These are phyloP conservation scores for Anthopleura xanthogrammica DNA, from an alignment of 92 coral and sea anemone genomes.

Conservation along the genomic window DNA sequence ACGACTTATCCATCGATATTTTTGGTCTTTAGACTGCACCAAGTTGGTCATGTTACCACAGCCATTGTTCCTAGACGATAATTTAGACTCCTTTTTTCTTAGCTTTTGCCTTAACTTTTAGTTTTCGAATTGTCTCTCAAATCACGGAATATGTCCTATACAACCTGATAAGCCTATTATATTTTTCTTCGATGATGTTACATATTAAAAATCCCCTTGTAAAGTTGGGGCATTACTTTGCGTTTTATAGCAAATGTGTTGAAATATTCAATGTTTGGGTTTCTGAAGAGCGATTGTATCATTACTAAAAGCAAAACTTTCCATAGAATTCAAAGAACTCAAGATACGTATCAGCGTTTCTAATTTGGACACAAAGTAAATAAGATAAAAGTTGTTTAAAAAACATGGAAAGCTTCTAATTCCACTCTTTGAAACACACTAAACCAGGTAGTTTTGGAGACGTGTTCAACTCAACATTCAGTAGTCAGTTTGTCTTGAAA, in stretches of 20 bases:
- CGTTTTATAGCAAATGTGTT: conserved; percentile 1
- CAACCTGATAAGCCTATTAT: not conserved
- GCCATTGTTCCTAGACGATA: not conserved
- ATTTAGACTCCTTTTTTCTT: not conserved
- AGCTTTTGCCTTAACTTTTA: not conserved
- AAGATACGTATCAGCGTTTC: conserved; percentile 6
- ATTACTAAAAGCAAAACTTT: conserved; percentile 20
- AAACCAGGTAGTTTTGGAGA: not conserved
- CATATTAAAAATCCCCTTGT: not conserved
- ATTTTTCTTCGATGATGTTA: not conserved
- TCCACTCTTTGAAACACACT: not conserved
- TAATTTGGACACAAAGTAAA: not conserved
- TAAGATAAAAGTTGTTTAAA: not conserved
- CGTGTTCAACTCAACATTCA: no score
- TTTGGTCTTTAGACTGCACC: not conserved
- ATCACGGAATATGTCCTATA: not conserved
- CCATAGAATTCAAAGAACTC: not conserved
- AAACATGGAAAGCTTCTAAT: not conserved
- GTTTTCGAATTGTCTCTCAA: not conserved
- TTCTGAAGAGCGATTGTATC: conserved; percentile 18
- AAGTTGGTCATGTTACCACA: not conserved
- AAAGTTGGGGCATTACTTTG: not conserved
- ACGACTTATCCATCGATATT: no score
- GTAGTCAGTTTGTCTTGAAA: not conserved
- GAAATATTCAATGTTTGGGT: conserved; percentile 28